These are phyloP conservation scores for Brienomyrus brachyistius DNA, from an alignment of 2,113 vertebrate species.

Conservation along the genomic window DNA sequence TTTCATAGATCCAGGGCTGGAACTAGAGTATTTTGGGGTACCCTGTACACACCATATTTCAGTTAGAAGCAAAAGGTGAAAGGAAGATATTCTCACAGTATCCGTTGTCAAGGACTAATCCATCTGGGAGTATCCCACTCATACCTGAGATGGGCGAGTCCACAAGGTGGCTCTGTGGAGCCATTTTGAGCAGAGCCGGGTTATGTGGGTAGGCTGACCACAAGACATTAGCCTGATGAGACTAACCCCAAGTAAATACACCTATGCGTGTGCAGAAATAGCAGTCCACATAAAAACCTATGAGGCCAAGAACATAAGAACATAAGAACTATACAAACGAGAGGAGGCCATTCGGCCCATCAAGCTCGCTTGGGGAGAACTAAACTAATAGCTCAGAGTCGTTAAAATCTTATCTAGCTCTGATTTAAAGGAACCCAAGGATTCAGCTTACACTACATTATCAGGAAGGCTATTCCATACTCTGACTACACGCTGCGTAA, in stretches of 20 bases:
- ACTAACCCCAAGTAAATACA: background rate
- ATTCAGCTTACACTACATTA: too few relatives aligned
- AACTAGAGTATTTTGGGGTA: background rate
- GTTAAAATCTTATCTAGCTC: too few relatives aligned
- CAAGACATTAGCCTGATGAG: background rate
- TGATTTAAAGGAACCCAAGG: too few relatives aligned
- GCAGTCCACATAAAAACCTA: background rate
- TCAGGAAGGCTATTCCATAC: too few relatives aligned
- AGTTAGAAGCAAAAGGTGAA: background rate
- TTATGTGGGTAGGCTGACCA: background rate
- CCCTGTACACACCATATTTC: background rate
- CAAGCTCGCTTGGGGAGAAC: too few relatives aligned
- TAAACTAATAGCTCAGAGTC: too few relatives aligned
- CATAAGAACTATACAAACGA: too few relatives aligned
- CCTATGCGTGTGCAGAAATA: background rate
- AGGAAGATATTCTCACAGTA: background rate
- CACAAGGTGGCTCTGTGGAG: background rate
- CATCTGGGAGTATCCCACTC: background rate
- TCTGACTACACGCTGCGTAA: too few relatives aligned
- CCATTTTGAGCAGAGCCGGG: background rate
- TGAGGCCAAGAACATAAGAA: slow-evolving; percentile 16
- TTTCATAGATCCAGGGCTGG: background rate
- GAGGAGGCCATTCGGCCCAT: too few relatives aligned
- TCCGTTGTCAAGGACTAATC: background rate
- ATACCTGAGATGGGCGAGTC: too few relatives aligned